These are phyloP conservation scores for Bradysia coprophila DNA, from an alignment of 1,140 invertebrate species.

Conservation along the genomic window DNA sequence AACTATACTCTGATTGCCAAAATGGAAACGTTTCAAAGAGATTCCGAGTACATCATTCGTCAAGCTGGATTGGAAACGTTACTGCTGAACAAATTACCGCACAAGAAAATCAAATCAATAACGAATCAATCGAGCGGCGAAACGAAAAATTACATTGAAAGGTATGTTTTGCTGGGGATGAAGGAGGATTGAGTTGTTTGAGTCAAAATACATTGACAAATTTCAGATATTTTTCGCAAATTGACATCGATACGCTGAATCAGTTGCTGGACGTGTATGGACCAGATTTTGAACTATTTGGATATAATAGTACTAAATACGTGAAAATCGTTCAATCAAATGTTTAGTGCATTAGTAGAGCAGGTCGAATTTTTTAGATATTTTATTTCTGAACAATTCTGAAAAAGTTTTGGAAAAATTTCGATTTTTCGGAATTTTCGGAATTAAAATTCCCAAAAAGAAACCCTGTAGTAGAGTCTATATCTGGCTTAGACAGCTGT, in stretches of 20 bases:
- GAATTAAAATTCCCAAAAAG: too few species aligned
- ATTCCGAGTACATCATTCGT: constrained; percentile 44
- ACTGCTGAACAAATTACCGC: constrained; percentile 28
- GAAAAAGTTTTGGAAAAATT: too few species aligned
- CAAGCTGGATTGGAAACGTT: constrained; percentile 34
- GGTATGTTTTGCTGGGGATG: constrained; percentile 7
- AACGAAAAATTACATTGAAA: constrained; percentile 28
- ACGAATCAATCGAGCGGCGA: constrained; percentile 31
- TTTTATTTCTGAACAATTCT: too few species aligned
- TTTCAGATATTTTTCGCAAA: constrained; percentile 36
- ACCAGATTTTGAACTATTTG: constrained; percentile 52
- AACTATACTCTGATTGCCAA: constrained; percentile 41
- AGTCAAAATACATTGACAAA: not conserved
- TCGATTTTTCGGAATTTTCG: too few species aligned
- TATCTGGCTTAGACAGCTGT: too few species aligned
- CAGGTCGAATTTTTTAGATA: too few species aligned
- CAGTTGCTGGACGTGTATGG: constrained; percentile 49
- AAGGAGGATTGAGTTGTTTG: not conserved
- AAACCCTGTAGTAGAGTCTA: too few species aligned
- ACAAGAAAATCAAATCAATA: constrained; percentile 28
- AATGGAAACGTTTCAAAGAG: constrained; percentile 47
- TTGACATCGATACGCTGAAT: constrained; percentile 34
- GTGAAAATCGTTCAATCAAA: constrained; percentile 26
- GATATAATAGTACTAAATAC: constrained; percentile 34
- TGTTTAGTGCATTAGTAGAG: too few species aligned